A percentile compares a stretch with the other conserved stretches of the same genome.
phyloP scores from a whole-genome alignment of 1,140 invertebrate genomes.

The Chironomus tepperi region DNA sequence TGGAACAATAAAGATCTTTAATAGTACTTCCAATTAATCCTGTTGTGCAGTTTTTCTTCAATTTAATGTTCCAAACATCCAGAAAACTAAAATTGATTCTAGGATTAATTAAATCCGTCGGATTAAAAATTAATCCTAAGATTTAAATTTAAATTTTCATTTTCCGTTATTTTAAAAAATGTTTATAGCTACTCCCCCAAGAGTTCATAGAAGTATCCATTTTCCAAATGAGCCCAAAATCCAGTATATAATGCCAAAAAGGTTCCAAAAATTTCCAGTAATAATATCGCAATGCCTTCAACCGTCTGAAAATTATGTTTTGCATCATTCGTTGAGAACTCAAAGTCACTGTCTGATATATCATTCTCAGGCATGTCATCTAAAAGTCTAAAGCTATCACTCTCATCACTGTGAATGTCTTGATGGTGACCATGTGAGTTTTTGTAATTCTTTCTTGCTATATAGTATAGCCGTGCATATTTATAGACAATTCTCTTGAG shows the following conservation, averaged over 20 bases:
- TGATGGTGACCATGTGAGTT: neutral
- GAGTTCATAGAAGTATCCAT: neutral
- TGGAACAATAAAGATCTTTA: too few species aligned
- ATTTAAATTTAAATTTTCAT: too few species aligned
- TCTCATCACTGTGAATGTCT: neutral
- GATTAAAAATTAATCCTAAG: too few species aligned
- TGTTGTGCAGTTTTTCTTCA: too few species aligned
- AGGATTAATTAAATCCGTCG: too few species aligned
- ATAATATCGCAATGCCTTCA: neutral
- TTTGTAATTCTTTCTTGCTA: neutral
- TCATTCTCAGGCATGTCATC: neutral
- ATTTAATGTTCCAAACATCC: too few species aligned
- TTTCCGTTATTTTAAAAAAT: too few species aligned
- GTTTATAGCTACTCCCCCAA: slow-evolving; percentile 24
- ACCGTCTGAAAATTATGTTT: neutral
- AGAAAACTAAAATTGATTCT: too few species aligned
- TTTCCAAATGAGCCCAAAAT: neutral
- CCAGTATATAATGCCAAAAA: neutral
- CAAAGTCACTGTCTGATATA: neutral
- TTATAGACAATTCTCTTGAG: neutral
- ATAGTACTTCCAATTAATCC: too few species aligned
- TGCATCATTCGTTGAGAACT: neutral
- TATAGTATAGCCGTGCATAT: neutral
- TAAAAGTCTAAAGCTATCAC: neutral
- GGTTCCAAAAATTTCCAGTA: neutral